phyloP scores from a whole-genome alignment of 2,888 invertebrate species.

The Cerastis leucographa region DNA sequence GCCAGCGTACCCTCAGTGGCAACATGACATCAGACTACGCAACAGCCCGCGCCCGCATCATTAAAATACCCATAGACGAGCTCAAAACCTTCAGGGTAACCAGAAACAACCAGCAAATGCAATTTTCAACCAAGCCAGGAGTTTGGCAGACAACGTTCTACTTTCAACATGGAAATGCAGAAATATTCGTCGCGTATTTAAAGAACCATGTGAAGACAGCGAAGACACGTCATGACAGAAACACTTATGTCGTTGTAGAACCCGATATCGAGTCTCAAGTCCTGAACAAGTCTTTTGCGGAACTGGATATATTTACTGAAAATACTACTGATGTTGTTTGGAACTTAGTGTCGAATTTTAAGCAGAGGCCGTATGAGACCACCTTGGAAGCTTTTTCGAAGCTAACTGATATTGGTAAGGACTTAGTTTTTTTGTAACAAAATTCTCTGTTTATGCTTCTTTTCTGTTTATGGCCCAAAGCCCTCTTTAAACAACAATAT shows the following conservation, averaged over 20 bases:
- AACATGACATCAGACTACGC: slow-evolving; percentile 88
- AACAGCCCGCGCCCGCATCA: slow-evolving; percentile 83
- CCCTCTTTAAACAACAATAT: too few species aligned
- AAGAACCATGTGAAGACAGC: slow-evolving; percentile 92
- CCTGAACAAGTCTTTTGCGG: slow-evolving; percentile 96
- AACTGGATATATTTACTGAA: slow-evolving; percentile 95
- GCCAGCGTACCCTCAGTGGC: slow-evolving; percentile 91
- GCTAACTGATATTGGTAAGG: slow-evolving; percentile 94
- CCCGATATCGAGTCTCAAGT: slow-evolving; percentile 92
- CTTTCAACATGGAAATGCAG: slow-evolving; percentile 97
- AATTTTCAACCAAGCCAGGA: slow-evolving; percentile 84
- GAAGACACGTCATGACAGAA: slow-evolving; percentile 93
- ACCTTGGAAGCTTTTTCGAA: slow-evolving; percentile 97
- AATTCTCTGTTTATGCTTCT: background rate
- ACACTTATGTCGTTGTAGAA: slow-evolving; percentile 92
- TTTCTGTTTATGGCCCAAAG: background rate
- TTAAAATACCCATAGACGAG: slow-evolving; percentile 83
- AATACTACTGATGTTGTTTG: slow-evolving; percentile 92
- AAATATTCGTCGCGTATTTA: slow-evolving; percentile 92
- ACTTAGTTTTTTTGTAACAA: background rate
- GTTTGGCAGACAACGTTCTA: slow-evolving; percentile 95
- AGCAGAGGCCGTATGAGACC: slow-evolving; percentile 94
- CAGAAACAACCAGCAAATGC: slow-evolving; percentile 86
- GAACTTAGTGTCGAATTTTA: slow-evolving; percentile 89
- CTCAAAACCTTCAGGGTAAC: slow-evolving; percentile 85